Conservation (phyloP, 2,113 vertebrate species). For the Actinemys pallida region DNA sequence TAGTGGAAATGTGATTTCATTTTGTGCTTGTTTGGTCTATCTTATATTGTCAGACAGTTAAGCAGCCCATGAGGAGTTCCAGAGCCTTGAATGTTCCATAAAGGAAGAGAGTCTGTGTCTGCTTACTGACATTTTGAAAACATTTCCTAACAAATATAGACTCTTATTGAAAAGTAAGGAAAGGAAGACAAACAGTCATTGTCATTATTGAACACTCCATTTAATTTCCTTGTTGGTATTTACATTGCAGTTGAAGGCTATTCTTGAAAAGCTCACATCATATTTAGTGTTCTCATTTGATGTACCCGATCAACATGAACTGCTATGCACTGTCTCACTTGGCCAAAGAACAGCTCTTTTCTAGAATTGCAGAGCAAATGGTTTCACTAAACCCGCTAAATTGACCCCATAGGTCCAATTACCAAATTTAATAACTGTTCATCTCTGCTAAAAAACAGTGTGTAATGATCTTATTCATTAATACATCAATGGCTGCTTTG, state of each 20-base stretch:
- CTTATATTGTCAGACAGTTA: neutral
- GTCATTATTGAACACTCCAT: neutral
- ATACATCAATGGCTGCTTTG: constrained; percentile 63
- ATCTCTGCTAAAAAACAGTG: constrained; percentile 58
- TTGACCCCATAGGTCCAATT: constrained; percentile 57
- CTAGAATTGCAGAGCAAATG: constrained; percentile 42
- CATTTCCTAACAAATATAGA: neutral
- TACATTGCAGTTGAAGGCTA: neutral
- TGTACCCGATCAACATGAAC: constrained; percentile 23
- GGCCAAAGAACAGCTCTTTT: constrained; percentile 34
- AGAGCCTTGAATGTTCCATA: constrained; percentile 1
- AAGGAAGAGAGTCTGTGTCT: neutral
- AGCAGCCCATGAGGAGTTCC: neutral
- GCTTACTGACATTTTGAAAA: neutral
- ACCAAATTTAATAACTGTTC: constrained; percentile 70
- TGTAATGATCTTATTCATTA: constrained; percentile 71
- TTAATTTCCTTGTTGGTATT: constrained; percentile 21
- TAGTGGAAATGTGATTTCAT: constrained; percentile 21
- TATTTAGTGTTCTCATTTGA: constrained; percentile 11
- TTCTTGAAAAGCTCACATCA: neutral
- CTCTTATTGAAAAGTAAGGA: neutral
- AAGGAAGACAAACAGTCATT: neutral
- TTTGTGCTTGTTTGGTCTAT: neutral
- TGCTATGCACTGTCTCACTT: neutral
- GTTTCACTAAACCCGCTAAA: constrained; percentile 66